Conservation (phyloP, 2,888 invertebrate species). For the Trilocha varians region DNA sequence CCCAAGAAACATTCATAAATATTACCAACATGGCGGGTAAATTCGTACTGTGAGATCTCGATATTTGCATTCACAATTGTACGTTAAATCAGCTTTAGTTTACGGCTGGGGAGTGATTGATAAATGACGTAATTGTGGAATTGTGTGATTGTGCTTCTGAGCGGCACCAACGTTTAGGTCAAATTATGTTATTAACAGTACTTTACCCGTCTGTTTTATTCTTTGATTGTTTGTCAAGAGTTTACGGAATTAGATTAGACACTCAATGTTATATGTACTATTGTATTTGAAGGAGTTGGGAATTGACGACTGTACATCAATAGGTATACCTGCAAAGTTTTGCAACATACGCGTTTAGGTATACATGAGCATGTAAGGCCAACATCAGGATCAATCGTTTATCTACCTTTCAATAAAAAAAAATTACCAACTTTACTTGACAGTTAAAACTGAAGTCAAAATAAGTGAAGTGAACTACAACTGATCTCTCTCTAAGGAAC, state of each 20-base stretch:
- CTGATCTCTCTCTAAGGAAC: too few relatives aligned
- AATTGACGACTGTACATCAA: too few relatives aligned
- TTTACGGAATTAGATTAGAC: neutral
- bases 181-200: neutral
- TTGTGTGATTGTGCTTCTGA: neutral
- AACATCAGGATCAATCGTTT: too few relatives aligned
- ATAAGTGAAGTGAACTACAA: too few relatives aligned
- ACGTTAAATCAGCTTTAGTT: slow-evolving; percentile 3
- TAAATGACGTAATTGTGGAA: neutral
- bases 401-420: too few relatives aligned
- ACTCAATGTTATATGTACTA: too few relatives aligned
- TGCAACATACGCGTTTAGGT: too few relatives aligned
- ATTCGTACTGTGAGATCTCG: slow-evolving; percentile 14
- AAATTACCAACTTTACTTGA: too few relatives aligned
- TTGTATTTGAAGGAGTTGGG: too few relatives aligned
- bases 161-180: neutral
- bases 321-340: too few relatives aligned
- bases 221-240: neutral
- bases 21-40: slow-evolving; percentile 15
- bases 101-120: neutral
- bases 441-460: too few relatives aligned
- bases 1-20: slow-evolving; percentile 13
- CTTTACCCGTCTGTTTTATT: neutral
- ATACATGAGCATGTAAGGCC: too few relatives aligned
- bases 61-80: slow-evolving; percentile 14